These are phyloP conservation scores for Drosophila obscura DNA, from an alignment of 1,140 invertebrate species.

Conservation along the genomic window DNA sequence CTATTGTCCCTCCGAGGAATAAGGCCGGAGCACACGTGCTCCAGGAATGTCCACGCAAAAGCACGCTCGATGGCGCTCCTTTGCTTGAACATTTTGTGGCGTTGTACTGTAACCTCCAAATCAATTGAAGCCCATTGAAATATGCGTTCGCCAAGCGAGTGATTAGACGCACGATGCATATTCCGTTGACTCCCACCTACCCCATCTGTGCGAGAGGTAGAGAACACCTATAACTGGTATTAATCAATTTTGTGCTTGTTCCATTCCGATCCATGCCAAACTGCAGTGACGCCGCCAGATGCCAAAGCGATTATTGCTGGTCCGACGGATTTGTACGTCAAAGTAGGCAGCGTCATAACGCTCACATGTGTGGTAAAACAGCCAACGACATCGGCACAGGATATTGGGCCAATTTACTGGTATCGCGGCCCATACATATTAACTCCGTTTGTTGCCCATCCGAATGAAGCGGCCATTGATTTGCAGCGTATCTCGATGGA, in stretches of 20 bases:
- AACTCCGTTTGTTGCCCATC: constrained; percentile 82
- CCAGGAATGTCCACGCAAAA: constrained; percentile 1
- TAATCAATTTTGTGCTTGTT: constrained; percentile 72
- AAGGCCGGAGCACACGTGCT: not conserved
- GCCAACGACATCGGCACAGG: constrained; percentile 89
- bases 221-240: constrained; percentile 52
- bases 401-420: constrained; percentile 93
- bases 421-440: constrained; percentile 87
- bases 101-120: constrained; percentile 2
- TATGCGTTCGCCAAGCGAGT: constrained; percentile 24
- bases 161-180: constrained; percentile 40
- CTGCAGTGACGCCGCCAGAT: constrained; percentile 86
- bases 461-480: constrained; percentile 84
- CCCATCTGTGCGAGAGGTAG: constrained; percentile 8
- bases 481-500: constrained; percentile 83
- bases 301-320: constrained; percentile 92
- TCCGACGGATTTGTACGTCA: constrained; percentile 91
- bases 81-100: no score
- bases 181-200: not conserved
- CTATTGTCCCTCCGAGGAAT: constrained; percentile 21
- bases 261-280: constrained; percentile 31
- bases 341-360: constrained; percentile 91
- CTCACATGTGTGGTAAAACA: constrained; percentile 93
- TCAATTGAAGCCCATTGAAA: constrained; percentile 41
- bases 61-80: not conserved